phyloP scores from a whole-genome alignment of 2,113 vertebrate species.

The Steatornis caripensis region DNA sequence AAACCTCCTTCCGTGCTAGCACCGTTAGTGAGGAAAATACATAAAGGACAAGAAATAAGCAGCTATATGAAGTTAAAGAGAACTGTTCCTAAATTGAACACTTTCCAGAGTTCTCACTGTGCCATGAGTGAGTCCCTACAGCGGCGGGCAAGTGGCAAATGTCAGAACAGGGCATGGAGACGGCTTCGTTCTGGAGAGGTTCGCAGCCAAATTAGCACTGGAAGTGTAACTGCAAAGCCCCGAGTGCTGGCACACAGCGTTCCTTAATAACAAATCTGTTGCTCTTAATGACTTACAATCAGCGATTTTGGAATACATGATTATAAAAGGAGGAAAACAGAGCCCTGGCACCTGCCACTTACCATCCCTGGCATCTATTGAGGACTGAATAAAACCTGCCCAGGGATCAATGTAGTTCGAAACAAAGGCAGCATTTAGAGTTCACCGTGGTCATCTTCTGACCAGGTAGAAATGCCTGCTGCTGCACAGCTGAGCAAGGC shows the following conservation, averaged over 20 bases:
- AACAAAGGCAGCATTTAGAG: background rate
- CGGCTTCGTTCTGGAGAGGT: background rate
- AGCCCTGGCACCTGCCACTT: background rate
- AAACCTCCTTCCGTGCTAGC: background rate
- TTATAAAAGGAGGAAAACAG: background rate
- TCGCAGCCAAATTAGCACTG: background rate
- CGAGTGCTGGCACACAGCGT: background rate
- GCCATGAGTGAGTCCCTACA: background rate
- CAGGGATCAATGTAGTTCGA: background rate
- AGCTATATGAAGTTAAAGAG: background rate
- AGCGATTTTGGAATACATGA: background rate
- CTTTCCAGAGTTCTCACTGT: background rate
- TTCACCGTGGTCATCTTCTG: background rate
- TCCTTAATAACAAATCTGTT: conserved; percentile 7
- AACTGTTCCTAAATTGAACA: background rate
- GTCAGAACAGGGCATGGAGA: background rate
- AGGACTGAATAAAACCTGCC: background rate
- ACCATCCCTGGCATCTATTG: background rate
- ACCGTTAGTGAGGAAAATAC: background rate
- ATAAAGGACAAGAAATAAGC: background rate
- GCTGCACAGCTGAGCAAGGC: background rate
- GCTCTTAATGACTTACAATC: conserved; percentile 29
- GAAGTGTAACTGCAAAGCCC: background rate
- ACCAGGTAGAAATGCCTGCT: background rate
- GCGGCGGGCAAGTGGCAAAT: background rate